These are phyloP conservation scores for Agrotis segetum DNA, from an alignment of 2,888 invertebrate genomes.

Conservation along the genomic window DNA sequence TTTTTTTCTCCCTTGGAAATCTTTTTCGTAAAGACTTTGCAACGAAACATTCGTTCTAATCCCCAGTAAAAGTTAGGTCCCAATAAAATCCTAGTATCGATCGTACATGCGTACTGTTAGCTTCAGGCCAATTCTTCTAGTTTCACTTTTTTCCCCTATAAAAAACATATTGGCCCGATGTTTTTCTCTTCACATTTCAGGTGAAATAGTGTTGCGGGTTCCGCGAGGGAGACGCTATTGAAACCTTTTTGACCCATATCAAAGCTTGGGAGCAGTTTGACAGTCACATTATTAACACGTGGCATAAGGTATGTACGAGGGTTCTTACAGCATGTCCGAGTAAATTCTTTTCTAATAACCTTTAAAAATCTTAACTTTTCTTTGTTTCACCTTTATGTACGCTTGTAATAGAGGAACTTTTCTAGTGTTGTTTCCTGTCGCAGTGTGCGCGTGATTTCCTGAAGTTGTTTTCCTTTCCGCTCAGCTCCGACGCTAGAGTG, in stretches of 20 bases:
- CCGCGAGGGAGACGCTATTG: constrained; percentile 75
- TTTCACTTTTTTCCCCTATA: constrained; percentile 70
- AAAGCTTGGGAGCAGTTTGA: constrained; percentile 80
- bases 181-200: constrained; percentile 71
- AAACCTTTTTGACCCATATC: constrained; percentile 84
- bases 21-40: constrained; percentile 34
- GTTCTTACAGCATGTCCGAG: constrained; percentile 69
- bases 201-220: constrained; percentile 76
- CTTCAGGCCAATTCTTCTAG: constrained; percentile 67
- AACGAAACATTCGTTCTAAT: constrained; percentile 55
- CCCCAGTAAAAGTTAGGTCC: constrained; percentile 50
- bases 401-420: constrained; percentile 52
- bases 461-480: constrained; percentile 60
- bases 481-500: constrained; percentile 50
- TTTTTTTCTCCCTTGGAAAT: constrained; percentile 22
- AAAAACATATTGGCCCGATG: constrained; percentile 77
- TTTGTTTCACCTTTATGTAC: constrained; percentile 65
- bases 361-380: constrained; percentile 75
- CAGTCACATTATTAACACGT: constrained; percentile 86
- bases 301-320: constrained; percentile 72
- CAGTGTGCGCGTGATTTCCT: constrained; percentile 62
- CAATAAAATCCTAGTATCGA: constrained; percentile 67
- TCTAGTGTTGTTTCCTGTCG: constrained; percentile 49
- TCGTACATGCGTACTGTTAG: constrained; percentile 64
- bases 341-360: constrained; percentile 76